phyloP scores from a whole-genome alignment of 2,888 invertebrate species.

The Rotaria macrura region DNA sequence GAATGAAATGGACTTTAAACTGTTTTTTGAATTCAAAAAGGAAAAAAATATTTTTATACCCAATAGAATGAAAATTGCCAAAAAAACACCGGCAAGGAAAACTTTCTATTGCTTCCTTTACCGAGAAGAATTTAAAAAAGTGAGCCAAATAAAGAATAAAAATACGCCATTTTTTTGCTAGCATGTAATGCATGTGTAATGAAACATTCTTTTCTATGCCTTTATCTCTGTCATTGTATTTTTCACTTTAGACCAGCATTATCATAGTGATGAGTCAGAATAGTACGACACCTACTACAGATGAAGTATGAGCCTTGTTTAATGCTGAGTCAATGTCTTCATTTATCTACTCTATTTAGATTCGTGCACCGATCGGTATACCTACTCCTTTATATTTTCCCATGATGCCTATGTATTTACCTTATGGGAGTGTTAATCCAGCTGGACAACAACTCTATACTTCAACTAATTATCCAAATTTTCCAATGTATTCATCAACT shows the following conservation, averaged over 20 bases:
- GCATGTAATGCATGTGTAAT: not conserved
- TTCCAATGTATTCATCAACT: not conserved
- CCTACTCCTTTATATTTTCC: not conserved
- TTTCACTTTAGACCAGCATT: not conserved
- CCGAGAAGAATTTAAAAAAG: no score
- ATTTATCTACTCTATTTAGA: not conserved
- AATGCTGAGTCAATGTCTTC: not conserved
- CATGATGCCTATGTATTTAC: not conserved
- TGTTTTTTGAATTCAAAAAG: no score
- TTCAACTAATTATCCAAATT: not conserved
- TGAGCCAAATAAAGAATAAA: not conserved
- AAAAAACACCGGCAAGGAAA: no score
- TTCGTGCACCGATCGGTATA: not conserved
- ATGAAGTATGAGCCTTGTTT: not conserved
- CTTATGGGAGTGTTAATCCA: not conserved
- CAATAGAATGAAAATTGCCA: no score
- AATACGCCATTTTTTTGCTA: not conserved
- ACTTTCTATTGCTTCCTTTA: no score
- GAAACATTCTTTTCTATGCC: not conserved
- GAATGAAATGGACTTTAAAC: no score
- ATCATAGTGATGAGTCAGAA: not conserved
- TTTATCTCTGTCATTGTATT: not conserved
- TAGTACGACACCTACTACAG: constrained; percentile 3
- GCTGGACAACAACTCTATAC: not conserved
- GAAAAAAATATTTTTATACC: no score